These are phyloP conservation scores for Drymonia ruficornis DNA, from an alignment of 2,888 invertebrate genomes.

Conservation along the genomic window DNA sequence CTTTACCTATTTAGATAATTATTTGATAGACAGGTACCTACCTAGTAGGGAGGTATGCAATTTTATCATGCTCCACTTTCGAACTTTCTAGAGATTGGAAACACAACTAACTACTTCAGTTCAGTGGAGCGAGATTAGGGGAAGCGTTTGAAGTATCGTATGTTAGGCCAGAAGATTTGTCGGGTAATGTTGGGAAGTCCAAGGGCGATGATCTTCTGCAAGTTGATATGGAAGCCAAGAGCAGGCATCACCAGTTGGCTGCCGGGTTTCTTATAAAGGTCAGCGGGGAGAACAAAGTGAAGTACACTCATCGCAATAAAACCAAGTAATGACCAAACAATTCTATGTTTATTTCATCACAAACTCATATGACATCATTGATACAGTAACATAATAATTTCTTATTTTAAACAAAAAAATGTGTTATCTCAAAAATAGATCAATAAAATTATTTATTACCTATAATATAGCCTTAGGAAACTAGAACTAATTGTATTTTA, in stretches of 20 bases:
- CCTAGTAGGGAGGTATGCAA: too few relatives aligned
- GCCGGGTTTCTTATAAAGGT: constrained; percentile 90
- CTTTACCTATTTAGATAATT: too few relatives aligned
- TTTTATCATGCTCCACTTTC: too few relatives aligned
- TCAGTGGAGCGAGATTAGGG: constrained; percentile 86
- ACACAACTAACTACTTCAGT: too few relatives aligned
- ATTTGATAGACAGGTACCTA: too few relatives aligned
- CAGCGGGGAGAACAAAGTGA: constrained; percentile 91
- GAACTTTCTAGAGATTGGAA: too few relatives aligned
- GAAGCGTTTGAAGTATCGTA: constrained; percentile 92
- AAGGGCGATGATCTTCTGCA: constrained; percentile 92
- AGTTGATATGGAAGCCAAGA: constrained; percentile 60
- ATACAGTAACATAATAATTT: constrained; percentile 54
- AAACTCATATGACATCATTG: constrained; percentile 58
- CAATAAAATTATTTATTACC: constrained; percentile 54
- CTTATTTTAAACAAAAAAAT: constrained; percentile 48
- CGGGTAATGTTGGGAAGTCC: constrained; percentile 86
- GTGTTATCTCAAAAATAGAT: constrained; percentile 54
- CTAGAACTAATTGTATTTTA: constrained; percentile 53
- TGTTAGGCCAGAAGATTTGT: constrained; percentile 88
- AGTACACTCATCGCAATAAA: constrained; percentile 72
- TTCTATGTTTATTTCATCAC: constrained; percentile 77
- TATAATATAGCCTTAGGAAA: constrained; percentile 62
- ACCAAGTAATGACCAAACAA: constrained; percentile 60
- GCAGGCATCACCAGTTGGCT: constrained; percentile 78